Evolutionary conservation across 2,888 invertebrate genomes (phyloP).

Genomic region (Amorpha juglandis): DNA sequence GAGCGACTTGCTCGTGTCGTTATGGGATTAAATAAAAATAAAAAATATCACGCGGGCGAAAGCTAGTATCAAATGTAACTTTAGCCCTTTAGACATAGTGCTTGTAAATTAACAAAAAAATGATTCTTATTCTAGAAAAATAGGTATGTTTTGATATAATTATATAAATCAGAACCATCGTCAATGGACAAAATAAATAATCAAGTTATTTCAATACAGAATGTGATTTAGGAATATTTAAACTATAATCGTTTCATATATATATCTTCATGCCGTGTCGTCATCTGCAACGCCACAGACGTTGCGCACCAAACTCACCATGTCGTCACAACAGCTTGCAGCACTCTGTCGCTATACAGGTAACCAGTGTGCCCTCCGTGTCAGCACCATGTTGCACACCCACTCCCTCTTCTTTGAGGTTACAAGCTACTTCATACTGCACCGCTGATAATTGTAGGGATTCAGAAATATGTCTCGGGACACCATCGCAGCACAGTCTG

Average conservation of each 20-base stretch:
- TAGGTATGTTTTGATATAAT: too few relatives aligned
- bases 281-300: neutral
- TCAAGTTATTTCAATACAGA: too few relatives aligned
- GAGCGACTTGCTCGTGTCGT: too few relatives aligned
- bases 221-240: neutral
- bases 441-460: conserved; percentile 2
- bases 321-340: neutral
- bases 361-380: conserved; percentile 2
- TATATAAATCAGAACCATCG: too few relatives aligned
- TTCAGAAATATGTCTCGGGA: conserved; percentile 3
- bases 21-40: too few relatives aligned
- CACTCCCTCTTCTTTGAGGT: conserved; percentile 4
- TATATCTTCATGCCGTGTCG: conserved; percentile 8
- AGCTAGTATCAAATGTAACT: too few relatives aligned
- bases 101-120: too few relatives aligned
- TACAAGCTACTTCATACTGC: neutral
- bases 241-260: neutral
- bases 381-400: conserved; percentile 5
- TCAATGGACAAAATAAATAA: too few relatives aligned
- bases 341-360: conserved; percentile 9
- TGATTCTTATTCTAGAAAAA: too few relatives aligned
- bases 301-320: neutral
- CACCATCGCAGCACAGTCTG: too few relatives aligned
- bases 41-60: too few relatives aligned
- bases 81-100: too few relatives aligned